These are phyloP conservation scores for Porphyrio hochstetteri DNA, from an alignment of 2,113 vertebrate species.

Conservation along the genomic window DNA sequence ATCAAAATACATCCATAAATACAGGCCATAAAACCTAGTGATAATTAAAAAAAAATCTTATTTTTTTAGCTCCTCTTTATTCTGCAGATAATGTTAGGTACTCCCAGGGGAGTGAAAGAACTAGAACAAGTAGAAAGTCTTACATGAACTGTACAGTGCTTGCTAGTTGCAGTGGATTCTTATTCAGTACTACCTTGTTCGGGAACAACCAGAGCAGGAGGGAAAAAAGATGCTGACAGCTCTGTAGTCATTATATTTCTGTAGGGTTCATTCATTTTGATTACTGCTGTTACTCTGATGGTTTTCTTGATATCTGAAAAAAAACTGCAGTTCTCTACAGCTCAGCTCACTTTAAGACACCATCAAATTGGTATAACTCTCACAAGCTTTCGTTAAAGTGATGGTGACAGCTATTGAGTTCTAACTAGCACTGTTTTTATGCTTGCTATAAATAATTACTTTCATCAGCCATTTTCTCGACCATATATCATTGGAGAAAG, in stretches of 20 bases:
- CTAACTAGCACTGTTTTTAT: constrained; percentile 32
- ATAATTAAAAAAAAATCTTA: background rate
- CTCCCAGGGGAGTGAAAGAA: background rate
- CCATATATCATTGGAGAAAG: constrained; percentile 21
- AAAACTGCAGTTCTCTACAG: background rate
- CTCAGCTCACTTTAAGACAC: constrained; percentile 17
- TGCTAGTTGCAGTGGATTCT: background rate
- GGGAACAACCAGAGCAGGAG: background rate
- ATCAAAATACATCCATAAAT: background rate
- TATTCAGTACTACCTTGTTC: background rate
- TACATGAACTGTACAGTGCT: background rate
- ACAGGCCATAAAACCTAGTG: background rate
- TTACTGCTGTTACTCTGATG: background rate
- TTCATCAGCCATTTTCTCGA: constrained; percentile 9
- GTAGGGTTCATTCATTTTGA: constrained; percentile 29
- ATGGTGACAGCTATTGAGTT: background rate
- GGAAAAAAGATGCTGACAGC: background rate
- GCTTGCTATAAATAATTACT: constrained; percentile 55
- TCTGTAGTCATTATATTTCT: background rate
- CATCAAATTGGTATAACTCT: background rate
- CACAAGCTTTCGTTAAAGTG: constrained; percentile 9
- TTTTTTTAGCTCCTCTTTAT: background rate
- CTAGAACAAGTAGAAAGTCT: background rate
- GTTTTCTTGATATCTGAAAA: constrained; percentile 15
- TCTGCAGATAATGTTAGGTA: background rate